Base-by-base conservation (phyloP, 2,113 vertebrate genomes). In the Alouatta palliata region DNA sequence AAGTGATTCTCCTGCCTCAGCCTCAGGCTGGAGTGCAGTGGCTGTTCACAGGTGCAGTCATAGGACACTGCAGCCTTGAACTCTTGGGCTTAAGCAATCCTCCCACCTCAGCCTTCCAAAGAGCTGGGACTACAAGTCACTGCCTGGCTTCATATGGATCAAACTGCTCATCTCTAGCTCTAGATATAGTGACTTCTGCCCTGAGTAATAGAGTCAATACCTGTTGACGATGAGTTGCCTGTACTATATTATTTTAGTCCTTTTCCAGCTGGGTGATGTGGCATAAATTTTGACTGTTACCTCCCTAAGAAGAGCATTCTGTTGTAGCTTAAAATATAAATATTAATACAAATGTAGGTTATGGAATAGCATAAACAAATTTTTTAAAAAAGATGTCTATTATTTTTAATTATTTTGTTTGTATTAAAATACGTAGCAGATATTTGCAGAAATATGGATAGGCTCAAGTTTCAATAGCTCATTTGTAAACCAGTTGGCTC, bases 401-500 rank as follows among this genome's bases (percentile, higher is more conserved):
- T 84, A 70, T 73, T 91, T 86, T 88, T 61, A 56, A 54, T 54
- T 45, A 66, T 85, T 80, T 14, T 85, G 2, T 94, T 96, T 23
- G 43, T 73, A 79, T 94, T 94, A 94, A 70, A 76, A 58, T 92
- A 86, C 58, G 23, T 43, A 25, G 37, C 37, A 84, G 1, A 83
- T 13, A 40, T 58, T 32, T 90, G 37, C 19, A 79, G 82, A 88
- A 88, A 90, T 97, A 81, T 45, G 66, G 68, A 23, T 68, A 52
- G 47, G 19, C 40, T 86, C 17, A 37, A 27, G 6, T 92, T 96
- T 37, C 7, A 32, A 0, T 23, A 79, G 40, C 37, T 90, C 37
- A 58, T 20, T 93, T 95, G 20, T 68, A 52, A 96, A 52, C 35
- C 40, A 83, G 43, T 96, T 94, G 35, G 11, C 30, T 91, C 81